Percentiles rank a stretch among this genome's conserved stretches.
These are phyloP conservation scores for Contarinia nasturtii DNA, from an alignment of 1,140 invertebrate species.

Conservation along the genomic window DNA sequence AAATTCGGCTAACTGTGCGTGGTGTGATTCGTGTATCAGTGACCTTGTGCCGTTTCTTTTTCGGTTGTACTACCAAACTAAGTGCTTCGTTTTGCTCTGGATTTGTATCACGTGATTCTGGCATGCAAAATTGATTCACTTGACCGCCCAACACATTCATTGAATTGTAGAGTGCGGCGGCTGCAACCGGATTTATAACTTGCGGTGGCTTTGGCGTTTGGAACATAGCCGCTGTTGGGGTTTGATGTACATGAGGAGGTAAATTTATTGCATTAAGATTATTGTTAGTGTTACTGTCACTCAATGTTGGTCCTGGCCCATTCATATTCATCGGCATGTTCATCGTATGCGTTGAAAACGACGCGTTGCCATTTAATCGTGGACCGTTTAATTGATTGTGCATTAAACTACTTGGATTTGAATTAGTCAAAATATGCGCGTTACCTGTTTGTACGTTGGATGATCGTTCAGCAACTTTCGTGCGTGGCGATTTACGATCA, in stretches of 20 bases:
- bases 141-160: conserved; percentile 22
- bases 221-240: conserved; percentile 49
- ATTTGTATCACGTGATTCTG: conserved; percentile 27
- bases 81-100: conserved; percentile 87
- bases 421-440: conserved; percentile 19
- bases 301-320: conserved; percentile 3
- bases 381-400: conserved; percentile 26
- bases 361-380: conserved; percentile 30
- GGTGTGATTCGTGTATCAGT: conserved; percentile 91
- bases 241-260: conserved; percentile 45
- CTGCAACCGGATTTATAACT: conserved; percentile 39
- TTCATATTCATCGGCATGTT: conserved; percentile 10
- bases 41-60: conserved; percentile 92
- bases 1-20: conserved; percentile 65
- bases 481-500: conserved; percentile 63
- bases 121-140: conserved; percentile 46
- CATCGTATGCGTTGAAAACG: conserved; percentile 24
- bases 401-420: conserved; percentile 16
- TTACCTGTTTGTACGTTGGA: conserved; percentile 37
- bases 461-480: conserved; percentile 52
- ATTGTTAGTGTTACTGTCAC: not conserved
- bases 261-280: conserved; percentile 20
- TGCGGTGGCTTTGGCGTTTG: conserved; percentile 56
- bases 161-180: conserved; percentile 37
- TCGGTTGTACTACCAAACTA: conserved; percentile 79